A percentile compares a stretch with the other conserved stretches of the same genome.
Evolutionary conservation across 2,113 vertebrate genomes (phyloP).

Genomic region (Neolamprologus brichardi): DNA sequence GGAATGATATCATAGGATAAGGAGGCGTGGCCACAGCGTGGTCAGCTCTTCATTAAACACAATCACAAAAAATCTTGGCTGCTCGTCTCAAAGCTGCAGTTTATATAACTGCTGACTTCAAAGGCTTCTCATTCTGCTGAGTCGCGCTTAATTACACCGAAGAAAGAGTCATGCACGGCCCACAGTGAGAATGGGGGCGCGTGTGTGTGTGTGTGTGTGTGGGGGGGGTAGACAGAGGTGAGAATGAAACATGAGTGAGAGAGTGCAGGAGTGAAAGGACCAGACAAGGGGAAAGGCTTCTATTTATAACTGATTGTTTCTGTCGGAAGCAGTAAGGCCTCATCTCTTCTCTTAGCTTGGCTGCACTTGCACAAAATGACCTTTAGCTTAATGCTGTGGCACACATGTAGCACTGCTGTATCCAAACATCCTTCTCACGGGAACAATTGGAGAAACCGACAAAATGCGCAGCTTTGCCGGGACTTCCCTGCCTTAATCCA

Average conservation of each 20-base stretch:
- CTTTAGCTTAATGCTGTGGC: background rate
- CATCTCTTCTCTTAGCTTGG: constrained; percentile 6
- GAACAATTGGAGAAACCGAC: background rate
- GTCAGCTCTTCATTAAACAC: background rate
- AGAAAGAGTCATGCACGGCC: background rate
- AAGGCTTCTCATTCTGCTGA: background rate
- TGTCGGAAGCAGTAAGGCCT: background rate
- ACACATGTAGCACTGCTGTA: background rate
- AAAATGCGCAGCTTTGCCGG: background rate
- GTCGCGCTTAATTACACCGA: background rate
- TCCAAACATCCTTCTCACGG: background rate
- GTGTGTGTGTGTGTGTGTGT: background rate
- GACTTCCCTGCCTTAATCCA: background rate
- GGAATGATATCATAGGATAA: background rate
- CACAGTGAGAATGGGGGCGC: background rate
- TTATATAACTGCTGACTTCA: background rate
- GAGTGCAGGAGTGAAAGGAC: background rate
- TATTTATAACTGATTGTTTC: constrained; percentile 67
- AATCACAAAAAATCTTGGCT: background rate
- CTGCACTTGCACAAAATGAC: constrained; percentile 37
- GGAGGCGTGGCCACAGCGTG: background rate
- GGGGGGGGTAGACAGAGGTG: background rate
- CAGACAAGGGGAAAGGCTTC: constrained; percentile 2
- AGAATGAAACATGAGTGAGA: background rate
- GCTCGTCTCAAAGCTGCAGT: background rate